Evolutionary conservation across 2,797 vertebrate genomes (phyloP).

Genomic region (Numenius phaeopus): DNA sequence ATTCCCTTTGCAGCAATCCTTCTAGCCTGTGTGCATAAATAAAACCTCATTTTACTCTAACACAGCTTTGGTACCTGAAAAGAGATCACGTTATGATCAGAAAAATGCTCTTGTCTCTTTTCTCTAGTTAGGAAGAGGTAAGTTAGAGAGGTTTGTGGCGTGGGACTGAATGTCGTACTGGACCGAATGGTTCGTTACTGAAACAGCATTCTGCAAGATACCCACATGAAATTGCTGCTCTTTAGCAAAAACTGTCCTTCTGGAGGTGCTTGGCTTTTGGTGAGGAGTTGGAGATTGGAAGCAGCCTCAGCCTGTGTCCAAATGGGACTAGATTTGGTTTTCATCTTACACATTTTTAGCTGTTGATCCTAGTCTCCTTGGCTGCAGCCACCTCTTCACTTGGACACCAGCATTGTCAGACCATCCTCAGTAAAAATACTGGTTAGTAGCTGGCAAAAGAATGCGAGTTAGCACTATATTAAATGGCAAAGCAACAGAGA

Average conservation of each 20-base stretch:
- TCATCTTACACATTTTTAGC: background rate
- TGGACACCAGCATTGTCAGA: background rate
- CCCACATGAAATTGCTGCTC: background rate
- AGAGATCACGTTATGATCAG: background rate
- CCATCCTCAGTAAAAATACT: background rate
- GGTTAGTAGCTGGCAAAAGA: background rate
- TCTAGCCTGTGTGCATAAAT: background rate
- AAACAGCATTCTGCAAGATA: background rate
- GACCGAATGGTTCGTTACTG: background rate
- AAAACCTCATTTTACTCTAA: conserved; percentile 15
- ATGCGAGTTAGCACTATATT: background rate
- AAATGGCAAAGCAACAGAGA: background rate
- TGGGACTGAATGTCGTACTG: background rate
- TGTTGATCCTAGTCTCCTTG: background rate
- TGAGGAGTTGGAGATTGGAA: background rate
- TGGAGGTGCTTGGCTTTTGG: background rate
- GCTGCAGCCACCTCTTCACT: background rate
- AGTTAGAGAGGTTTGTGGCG: background rate
- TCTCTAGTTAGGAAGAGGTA: background rate
- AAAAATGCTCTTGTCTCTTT: background rate
- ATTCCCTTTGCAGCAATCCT: background rate
- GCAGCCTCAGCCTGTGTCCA: background rate
- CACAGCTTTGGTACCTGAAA: conserved; percentile 8
- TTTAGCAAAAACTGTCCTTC: background rate
- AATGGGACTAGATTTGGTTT: background rate